phyloP scores from a whole-genome alignment of 2,888 invertebrate genomes.

The Ophioninae sp. region DNA sequence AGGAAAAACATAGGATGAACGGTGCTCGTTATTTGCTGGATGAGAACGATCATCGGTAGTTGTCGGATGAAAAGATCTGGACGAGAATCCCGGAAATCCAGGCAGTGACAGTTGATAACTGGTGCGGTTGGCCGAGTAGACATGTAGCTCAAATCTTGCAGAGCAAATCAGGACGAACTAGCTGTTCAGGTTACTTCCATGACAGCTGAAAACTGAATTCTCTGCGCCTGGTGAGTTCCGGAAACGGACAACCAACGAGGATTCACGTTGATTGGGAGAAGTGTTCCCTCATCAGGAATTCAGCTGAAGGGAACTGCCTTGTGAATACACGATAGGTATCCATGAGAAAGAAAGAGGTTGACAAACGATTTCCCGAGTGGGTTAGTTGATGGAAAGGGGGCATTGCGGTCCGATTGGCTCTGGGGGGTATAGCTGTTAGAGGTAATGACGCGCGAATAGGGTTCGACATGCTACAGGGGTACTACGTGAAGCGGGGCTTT shows the following conservation, averaged over 20 bases:
- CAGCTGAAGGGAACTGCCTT: constrained; percentile 1
- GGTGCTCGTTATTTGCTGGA: constrained; percentile 14
- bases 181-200: background rate
- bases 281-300: background rate
- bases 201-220: background rate
- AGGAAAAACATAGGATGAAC: background rate
- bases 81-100: background rate
- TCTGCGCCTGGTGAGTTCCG: background rate
- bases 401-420: background rate
- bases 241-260: background rate
- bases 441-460: background rate
- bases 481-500: constrained; percentile 26
- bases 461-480: background rate
- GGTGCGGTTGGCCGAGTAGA: constrained; percentile 13
- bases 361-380: background rate
- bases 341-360: background rate
- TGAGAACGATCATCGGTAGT: background rate
- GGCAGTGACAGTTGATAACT: background rate
- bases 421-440: background rate
- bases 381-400: background rate
- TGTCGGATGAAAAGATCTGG: constrained; percentile 7
- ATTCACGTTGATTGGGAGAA: background rate
- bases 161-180: background rate
- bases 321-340: background rate
- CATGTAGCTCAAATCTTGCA: background rate